Evolutionary conservation across 2,113 vertebrate genomes (phyloP).

Genomic region (Thunnus maccoyii): DNA sequence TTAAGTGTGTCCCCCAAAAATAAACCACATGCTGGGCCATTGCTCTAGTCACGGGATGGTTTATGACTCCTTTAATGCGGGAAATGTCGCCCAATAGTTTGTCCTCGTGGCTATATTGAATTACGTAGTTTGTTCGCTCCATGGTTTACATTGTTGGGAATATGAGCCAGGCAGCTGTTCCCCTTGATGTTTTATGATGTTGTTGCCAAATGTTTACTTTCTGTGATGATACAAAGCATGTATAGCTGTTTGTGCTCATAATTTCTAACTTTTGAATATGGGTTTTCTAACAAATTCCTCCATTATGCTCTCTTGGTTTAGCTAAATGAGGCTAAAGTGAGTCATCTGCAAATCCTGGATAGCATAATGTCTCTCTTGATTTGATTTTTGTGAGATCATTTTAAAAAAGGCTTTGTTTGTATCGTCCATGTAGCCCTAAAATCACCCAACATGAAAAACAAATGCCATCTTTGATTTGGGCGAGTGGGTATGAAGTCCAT

Average conservation of each 20-base stretch:
- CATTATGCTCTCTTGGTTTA: slow-evolving; percentile 36
- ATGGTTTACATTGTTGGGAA: slow-evolving; percentile 52
- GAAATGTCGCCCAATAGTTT: slow-evolving; percentile 61
- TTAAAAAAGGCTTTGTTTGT: slow-evolving; percentile 67
- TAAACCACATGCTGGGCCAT: slow-evolving; percentile 77
- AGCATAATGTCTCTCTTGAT: slow-evolving; percentile 59
- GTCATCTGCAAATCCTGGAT: slow-evolving; percentile 59
- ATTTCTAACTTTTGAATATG: slow-evolving; percentile 54
- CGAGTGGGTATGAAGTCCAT: slow-evolving; percentile 73
- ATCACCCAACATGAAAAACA: slow-evolving; percentile 76
- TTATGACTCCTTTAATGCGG: slow-evolving; percentile 74
- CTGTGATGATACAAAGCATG: slow-evolving; percentile 50
- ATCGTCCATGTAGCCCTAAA: slow-evolving; percentile 56
- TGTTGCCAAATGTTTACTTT: slow-evolving; percentile 59
- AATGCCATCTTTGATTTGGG: slow-evolving; percentile 76
- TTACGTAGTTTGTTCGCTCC: slow-evolving; percentile 55
- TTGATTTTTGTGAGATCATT: slow-evolving; percentile 69
- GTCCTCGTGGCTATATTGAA: slow-evolving; percentile 61
- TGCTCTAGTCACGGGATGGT: slow-evolving; percentile 65
- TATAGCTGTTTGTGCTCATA: slow-evolving; percentile 31
- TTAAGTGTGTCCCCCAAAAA: slow-evolving; percentile 76
- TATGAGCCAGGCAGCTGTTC: slow-evolving; percentile 57
- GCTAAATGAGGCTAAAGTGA: slow-evolving; percentile 57
- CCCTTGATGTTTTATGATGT: slow-evolving; percentile 47
- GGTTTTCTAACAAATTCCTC: slow-evolving; percentile 45